Evolutionary conservation across 2,888 invertebrate species (phyloP), one percentile per base, ranked within the genome.

Genomic region (Incurvaria masculella): DNA sequence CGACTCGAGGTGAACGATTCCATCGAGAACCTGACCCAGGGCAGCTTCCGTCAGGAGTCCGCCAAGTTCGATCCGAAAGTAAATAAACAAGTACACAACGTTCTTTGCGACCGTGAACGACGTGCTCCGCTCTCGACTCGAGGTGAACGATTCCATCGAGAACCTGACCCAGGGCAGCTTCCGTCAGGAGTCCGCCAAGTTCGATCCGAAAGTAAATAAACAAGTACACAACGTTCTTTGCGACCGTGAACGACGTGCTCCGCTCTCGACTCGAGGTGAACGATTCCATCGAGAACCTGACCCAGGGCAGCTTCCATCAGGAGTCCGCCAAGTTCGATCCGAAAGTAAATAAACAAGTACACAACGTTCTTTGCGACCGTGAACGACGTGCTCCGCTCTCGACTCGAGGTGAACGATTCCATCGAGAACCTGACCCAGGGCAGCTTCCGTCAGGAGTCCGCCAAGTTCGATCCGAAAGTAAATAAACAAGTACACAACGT

Each of bases 241-340:
- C 59, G 0, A 47, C 55, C 2, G 62, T 65, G 6, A 62, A 66
- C 10, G 58, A 61, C 21, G 47, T 19, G 0, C 19, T 64, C 1
- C 55, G 62, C 8, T 60, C 62, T 0, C 64, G 64, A 1, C 55
- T 67, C 1, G 63, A 59, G 2, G 53, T 63, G 0, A 71, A 68
- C 4, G 57, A 66, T 45, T 63, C 61, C 0, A 56, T 72, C 2
- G 66, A 66, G 21, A 59, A 61, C 16, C 53, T 70, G 2, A 70
- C 71, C 0, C 69, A 69, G 44, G 71, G 72, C 0, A 56, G 57
- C 11, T 66, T 68, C 23, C 65, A 69, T 53, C 72, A 73, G 49
- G 60, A 63, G 1, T 54, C 60, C 21, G 72, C 62, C 2, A n/a
- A n/a, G n/a, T n/a, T n/a, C n/a, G n/a, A n/a, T n/a, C n/a, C n/a